Conservation (phyloP, 2,113 vertebrate species). For the Pituophis catenifer region DNA sequence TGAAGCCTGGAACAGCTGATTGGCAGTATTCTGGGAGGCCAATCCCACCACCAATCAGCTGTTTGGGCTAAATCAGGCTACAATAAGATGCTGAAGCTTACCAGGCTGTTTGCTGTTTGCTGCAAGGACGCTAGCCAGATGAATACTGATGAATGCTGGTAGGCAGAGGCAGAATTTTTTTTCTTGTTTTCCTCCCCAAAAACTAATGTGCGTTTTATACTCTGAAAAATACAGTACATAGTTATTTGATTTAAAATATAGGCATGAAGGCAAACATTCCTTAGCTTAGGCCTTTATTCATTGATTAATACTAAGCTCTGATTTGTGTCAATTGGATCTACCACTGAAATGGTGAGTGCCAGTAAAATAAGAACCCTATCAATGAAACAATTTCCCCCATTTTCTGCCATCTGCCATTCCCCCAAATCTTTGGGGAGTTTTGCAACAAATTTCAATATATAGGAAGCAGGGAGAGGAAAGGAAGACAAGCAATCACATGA, state of each 20-base stretch:
- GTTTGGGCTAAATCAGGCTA: no score
- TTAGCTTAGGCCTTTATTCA: neutral
- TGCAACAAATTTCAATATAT: neutral
- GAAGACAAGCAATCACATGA: neutral
- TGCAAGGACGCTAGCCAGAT: no score
- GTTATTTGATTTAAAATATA: neutral
- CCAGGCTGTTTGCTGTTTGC: no score
- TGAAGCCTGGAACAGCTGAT: no score
- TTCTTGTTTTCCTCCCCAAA: no score
- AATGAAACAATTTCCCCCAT: neutral
- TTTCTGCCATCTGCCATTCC: neutral
- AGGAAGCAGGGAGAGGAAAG: neutral
- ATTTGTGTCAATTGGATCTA: neutral
- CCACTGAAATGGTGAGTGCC: neutral
- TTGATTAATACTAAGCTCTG: neutral
- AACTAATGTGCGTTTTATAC: no score
- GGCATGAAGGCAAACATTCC: no score
- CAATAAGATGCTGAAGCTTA: no score
- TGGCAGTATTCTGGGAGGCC: no score
- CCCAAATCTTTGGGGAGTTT: neutral
- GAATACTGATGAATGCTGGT: no score
- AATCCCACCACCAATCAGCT: no score
- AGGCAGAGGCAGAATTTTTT: no score
- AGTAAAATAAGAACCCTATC: neutral
- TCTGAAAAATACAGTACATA: neutral